Base-by-base conservation (phyloP, 2,797 vertebrate genomes). In the Limnodromus scolopaceus region DNA sequence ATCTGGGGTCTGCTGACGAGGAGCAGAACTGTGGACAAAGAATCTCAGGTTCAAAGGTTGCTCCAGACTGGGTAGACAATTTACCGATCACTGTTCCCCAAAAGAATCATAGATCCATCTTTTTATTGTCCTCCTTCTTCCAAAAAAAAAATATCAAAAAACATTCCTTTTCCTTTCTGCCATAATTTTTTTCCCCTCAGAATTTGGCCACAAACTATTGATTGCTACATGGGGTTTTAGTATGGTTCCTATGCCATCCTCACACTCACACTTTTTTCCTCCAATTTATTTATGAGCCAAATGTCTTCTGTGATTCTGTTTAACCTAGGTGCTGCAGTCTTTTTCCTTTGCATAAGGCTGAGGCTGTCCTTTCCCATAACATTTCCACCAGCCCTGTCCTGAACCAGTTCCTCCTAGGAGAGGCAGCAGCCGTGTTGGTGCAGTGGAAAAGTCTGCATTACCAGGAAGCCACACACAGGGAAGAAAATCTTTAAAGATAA, bases 211-310 rank as follows among this genome's bases (percentile, higher is more conserved):
- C 32, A 57, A 43, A 16, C 16, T 41, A 5, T 43, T 76, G 28
- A 66, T 39, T 61, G 12, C 14, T 55, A 10, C 16, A 20, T 3
- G 23, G 20, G 6, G 8, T 23, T 78, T 51, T 64, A 66, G 65
- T n/a, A 39, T 3, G 3, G 14, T 60, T 83, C 16, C 39, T 10
- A 10, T 0, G 0, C 46, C 12, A 27, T 30, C 38, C 16, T 79
- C 30, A 70, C 9, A 9, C 20, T 64, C 27, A 46, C 25, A 69
- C 10, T 16, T 65, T 83, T 66, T 54, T 14, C n/a, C n/a, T 84
- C 46, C 13, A 36, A 17, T 75, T 54, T 58, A 18, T 38, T 72
- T 65, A 49, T 49, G n/a, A 75, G 46, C 4, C 36, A 65, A 36
- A 39, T 19, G 14, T 51, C 68, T 79, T 64, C 69, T 46, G 27